phyloP scores from a whole-genome alignment of 2,113 vertebrate genomes.

The Phalacrocorax pelagicus region DNA sequence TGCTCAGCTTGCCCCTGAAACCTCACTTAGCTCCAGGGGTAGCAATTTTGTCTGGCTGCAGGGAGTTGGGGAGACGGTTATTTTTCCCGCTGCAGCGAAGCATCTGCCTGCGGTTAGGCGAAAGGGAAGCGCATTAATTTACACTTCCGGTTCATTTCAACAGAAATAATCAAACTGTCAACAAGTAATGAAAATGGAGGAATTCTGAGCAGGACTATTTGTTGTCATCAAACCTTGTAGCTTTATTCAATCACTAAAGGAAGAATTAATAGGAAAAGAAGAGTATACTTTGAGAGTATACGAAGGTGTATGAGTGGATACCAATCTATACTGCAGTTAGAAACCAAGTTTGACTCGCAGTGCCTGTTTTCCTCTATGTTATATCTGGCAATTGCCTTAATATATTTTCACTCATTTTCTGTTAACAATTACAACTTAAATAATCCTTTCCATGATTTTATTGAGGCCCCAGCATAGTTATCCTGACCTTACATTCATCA shows the following conservation, averaged over 20 bases:
- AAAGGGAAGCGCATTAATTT: neutral
- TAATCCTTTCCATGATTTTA: neutral
- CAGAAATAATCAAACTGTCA: constrained; percentile 20
- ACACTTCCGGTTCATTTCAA: neutral
- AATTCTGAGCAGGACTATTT: neutral
- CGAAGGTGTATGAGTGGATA: neutral
- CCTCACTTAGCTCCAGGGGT: neutral
- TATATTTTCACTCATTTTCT: neutral
- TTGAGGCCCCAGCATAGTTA: no score
- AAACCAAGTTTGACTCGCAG: neutral
- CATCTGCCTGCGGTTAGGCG: neutral
- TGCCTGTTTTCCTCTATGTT: neutral
- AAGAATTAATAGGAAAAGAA: neutral
- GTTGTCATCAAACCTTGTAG: neutral
- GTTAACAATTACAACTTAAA: neutral
- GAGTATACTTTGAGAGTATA: neutral
- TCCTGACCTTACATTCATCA: neutral
- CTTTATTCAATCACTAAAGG: neutral
- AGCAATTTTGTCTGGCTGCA: neutral
- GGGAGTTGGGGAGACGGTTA: neutral
- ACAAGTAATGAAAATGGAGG: neutral
- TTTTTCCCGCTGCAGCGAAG: neutral
- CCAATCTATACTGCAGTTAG: neutral
- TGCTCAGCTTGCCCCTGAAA: neutral
- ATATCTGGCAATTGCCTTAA: neutral